Percentiles rank a stretch among this genome's conserved stretches.
Conservation (phyloP, 2,797 vertebrate genomes). For the Phoxinus dragarum region DNA sequence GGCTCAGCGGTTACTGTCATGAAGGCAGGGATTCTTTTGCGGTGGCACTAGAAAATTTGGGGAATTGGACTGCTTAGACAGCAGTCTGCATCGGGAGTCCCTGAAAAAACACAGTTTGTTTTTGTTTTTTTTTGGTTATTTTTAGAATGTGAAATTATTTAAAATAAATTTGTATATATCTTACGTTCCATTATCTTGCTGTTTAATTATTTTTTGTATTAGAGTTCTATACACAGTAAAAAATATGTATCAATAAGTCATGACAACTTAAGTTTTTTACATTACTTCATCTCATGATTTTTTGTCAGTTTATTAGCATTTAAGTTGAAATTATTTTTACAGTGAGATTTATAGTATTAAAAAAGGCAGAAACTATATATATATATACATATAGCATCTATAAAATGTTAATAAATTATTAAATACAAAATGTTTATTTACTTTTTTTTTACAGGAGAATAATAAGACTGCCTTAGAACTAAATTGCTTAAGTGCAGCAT, state of each 20-base stretch:
- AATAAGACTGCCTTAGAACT: neutral
- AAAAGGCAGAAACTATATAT: too few species aligned
- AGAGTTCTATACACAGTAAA: neutral
- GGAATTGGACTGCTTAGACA: constrained; percentile 20
- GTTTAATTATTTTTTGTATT: too few species aligned
- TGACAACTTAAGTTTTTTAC: neutral
- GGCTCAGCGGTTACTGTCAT: constrained; percentile 30
- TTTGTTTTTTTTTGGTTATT: too few species aligned
- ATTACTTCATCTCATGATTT: neutral
- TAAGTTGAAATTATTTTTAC: too few species aligned
- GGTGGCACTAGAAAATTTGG: constrained; percentile 32
- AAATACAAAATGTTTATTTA: neutral
- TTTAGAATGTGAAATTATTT: too few species aligned
- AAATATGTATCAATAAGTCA: neutral
- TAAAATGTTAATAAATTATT: neutral
- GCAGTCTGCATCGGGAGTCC: neutral
- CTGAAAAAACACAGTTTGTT: neutral
- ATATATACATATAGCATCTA: too few species aligned
- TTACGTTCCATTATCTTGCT: too few species aligned
- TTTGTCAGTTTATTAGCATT: too few species aligned
- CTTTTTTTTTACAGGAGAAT: neutral
- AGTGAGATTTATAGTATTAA: too few species aligned
- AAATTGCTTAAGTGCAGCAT: neutral
- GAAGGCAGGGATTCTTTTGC: constrained; percentile 21
- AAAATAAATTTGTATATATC: too few species aligned